A percentile compares a stretch with the other conserved stretches of the same genome.
Conservation (phyloP, 1,140 invertebrate genomes). For the Ceratitis capitata region DNA sequence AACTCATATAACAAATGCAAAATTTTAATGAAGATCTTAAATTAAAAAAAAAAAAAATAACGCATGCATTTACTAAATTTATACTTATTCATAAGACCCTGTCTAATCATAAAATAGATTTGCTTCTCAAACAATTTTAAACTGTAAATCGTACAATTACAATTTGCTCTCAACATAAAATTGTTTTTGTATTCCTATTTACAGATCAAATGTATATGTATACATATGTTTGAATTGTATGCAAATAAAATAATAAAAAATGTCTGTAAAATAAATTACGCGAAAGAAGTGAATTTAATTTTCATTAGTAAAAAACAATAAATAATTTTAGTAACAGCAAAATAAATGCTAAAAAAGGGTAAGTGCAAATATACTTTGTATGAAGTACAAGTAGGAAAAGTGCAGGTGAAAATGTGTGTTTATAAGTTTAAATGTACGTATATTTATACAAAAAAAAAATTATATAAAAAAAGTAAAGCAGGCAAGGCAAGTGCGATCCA, state of each 20-base stretch:
- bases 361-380: slow-evolving; percentile 8
- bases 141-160: slow-evolving; percentile 15
- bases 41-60: too few relatives aligned
- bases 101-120: not conserved
- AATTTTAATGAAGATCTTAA: too few relatives aligned
- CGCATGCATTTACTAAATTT: too few relatives aligned
- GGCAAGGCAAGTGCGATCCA: not conserved
- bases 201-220: slow-evolving; percentile 25
- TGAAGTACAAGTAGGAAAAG: not conserved
- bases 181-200: slow-evolving; percentile 32
- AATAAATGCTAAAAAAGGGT: not conserved
- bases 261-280: slow-evolving; percentile 14
- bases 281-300: not conserved
- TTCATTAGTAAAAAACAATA: not conserved
- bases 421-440: not conserved
- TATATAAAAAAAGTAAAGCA: not conserved
- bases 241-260: too few relatives aligned
- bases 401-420: not conserved
- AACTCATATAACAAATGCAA: too few relatives aligned
- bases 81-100: too few relatives aligned
- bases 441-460: not conserved
- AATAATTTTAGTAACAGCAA: not conserved
- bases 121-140: not conserved
- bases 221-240: not conserved
- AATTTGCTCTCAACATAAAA: slow-evolving; percentile 7